Base-by-base conservation (phyloP, 2,797 vertebrate species). In the Paedocypris micromegethes region DNA sequence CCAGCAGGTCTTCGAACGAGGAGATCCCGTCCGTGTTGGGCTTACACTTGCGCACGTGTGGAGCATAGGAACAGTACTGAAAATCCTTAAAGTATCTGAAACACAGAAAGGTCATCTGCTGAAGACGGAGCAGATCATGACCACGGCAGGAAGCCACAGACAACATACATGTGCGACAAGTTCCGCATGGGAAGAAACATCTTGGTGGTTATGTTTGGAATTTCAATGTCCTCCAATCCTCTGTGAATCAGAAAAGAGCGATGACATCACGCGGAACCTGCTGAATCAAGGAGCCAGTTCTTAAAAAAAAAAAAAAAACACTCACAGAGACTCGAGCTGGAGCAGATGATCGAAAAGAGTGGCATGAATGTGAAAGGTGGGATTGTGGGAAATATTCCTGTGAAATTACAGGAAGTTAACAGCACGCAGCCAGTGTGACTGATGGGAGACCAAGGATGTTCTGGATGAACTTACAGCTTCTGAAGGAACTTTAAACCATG, bases 21-120 rank as follows among this genome's bases (percentile, higher is more conserved):
- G 92, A 94, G 83, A 94, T 91, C 9, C 92, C 89, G 0, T 92
- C 92, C 8, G 90, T 92, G 85, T 90, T 90, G 78, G 92, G 92
- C 76, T 90, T 92, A 78, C 91, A 92, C 75, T 90, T 89, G 75
- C 85, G 82, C 57, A 92, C 86, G 37, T 91, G 91, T 52, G 91
- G 90, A 3, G 85, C 91, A 56, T 90, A 93, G 45, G 91, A 93
- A 79, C 90, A 92, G 74, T 93, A 94, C 69, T 89, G 88, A 85
- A 94, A 93, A 66, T 81, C 90, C 84, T 88, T 91, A 75, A 95
- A 93, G 80, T 92, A 93, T 81, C 91, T 93, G 23, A 23, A 23
- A 23, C 23, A 23, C 23, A 23, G 23, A 23, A 23, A 23, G 23
- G 23, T 1, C 23, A 23, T 23, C 23, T 23, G 23, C 23, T 23